Conservation (phyloP, 1,140 invertebrate genomes). For the Popillia japonica region DNA sequence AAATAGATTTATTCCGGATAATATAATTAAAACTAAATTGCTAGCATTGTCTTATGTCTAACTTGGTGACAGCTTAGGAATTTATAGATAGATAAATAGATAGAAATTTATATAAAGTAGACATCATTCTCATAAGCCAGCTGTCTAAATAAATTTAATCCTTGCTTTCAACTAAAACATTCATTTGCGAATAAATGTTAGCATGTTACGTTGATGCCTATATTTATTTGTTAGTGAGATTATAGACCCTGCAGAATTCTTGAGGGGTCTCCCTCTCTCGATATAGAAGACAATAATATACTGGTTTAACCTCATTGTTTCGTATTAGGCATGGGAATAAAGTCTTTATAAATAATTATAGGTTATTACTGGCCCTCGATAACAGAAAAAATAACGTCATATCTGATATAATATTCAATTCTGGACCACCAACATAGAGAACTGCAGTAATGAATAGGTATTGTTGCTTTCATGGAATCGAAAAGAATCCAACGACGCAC, state of each 20-base stretch:
- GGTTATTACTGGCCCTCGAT: constrained; percentile 46
- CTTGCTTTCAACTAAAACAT: no score
- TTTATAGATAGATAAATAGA: no score
- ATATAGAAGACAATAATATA: constrained; percentile 32
- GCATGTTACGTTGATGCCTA: no score
- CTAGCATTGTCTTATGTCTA: no score
- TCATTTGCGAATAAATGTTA: no score
- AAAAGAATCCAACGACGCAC: constrained; percentile 1
- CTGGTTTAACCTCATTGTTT: constrained; percentile 35
- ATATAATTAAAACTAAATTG: no score
- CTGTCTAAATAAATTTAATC: no score
- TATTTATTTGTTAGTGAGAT: not conserved
- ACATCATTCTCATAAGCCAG: no score
- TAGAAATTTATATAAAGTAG: no score
- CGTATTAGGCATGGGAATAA: constrained; percentile 46
- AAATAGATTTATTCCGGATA: no score
- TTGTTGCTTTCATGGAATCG: constrained; percentile 37
- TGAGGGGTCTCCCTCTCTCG: not conserved
- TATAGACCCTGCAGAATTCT: constrained; percentile 19
- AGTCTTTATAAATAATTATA: constrained; percentile 49
- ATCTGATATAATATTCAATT: constrained; percentile 51
- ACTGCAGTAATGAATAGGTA: constrained; percentile 41
- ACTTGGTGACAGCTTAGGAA: no score
- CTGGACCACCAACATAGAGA: constrained; percentile 47
- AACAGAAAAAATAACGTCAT: constrained; percentile 41